Percentiles rank a stretch among this genome's conserved stretches.
Conservation (phyloP, 2,888 invertebrate genomes). For the Pharmacophagus antenor region DNA sequence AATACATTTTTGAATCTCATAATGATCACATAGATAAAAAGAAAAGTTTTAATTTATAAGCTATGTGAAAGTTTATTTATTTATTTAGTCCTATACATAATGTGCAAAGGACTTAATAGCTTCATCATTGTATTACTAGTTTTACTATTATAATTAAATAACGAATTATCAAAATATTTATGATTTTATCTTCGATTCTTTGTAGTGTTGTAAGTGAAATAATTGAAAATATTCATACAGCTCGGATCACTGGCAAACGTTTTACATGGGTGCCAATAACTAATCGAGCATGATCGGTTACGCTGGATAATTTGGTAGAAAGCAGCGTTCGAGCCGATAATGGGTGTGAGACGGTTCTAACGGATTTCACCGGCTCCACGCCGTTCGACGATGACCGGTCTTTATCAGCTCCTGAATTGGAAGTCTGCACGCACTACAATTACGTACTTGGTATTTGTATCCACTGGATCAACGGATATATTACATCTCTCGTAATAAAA, state of each 20-base stretch:
- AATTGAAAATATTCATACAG: background rate
- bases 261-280: constrained; percentile 32
- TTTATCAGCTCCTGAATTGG: constrained; percentile 44
- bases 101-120: no score
- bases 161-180: no score
- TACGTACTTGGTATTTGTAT: constrained; percentile 1
- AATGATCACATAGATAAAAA: no score
- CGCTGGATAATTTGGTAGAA: constrained; percentile 47
- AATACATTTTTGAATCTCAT: no score
- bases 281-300: constrained; percentile 44
- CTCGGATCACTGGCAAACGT: background rate
- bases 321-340: constrained; percentile 46
- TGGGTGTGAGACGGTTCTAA: constrained; percentile 45
- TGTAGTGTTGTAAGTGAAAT: no score
- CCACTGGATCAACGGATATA: background rate
- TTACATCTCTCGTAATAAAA: background rate
- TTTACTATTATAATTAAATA: no score
- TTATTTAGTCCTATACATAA: no score
- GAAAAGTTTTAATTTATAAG: no score
- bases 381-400: constrained; percentile 27
- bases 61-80: no score
- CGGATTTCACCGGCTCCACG: constrained; percentile 52
- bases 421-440: constrained; percentile 44
- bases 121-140: no score
- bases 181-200: no score